Percentiles rank a stretch among this genome's conserved stretches.
Conservation (phyloP, 64 coral and sea anemone genomes). For the Pocillopora verrucosa region DNA sequence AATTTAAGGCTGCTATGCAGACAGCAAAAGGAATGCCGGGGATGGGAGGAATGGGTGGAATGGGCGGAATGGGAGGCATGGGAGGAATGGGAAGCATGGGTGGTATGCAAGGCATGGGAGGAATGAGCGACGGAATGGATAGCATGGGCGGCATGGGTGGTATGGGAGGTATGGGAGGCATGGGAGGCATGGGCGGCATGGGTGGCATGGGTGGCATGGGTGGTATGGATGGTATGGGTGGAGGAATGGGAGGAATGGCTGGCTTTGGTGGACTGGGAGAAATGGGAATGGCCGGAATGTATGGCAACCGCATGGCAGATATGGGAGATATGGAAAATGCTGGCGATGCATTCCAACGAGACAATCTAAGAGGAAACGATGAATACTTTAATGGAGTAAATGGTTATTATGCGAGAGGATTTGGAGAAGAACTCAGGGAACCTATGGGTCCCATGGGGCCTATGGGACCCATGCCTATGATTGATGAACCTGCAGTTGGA, state of each 20-base stretch:
- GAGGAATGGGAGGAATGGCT: constrained; percentile 38
- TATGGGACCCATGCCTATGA: constrained; percentile 1
- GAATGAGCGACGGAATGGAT: constrained; percentile 22
- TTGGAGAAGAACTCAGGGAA: not conserved
- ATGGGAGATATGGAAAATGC: constrained; percentile 20
- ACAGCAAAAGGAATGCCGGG: constrained; percentile 59
- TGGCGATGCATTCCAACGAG: constrained; percentile 20
- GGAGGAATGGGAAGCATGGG: constrained; percentile 27
- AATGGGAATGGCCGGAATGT: constrained; percentile 41
- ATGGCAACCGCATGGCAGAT: constrained; percentile 11
- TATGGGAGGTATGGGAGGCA: constrained; percentile 37
- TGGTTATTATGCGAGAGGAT: constrained; percentile 32
- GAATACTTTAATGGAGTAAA: not conserved
- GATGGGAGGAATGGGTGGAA: constrained; percentile 58
- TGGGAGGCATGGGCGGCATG: constrained; percentile 31
- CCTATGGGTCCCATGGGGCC: constrained; percentile 11
- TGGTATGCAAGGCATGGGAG: constrained; percentile 35
- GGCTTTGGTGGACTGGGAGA: constrained; percentile 40
- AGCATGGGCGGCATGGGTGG: constrained; percentile 31
- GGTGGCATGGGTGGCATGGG: constrained; percentile 34
- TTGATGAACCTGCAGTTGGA: constrained; percentile 50
- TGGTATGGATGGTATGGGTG: constrained; percentile 34
- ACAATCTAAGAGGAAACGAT: not conserved
- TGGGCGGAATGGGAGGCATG: constrained; percentile 27
- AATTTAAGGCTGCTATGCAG: constrained; percentile 43